phyloP scores from a whole-genome alignment of 64 coral and sea anemone species.

The Pocillopora damicornis region DNA sequence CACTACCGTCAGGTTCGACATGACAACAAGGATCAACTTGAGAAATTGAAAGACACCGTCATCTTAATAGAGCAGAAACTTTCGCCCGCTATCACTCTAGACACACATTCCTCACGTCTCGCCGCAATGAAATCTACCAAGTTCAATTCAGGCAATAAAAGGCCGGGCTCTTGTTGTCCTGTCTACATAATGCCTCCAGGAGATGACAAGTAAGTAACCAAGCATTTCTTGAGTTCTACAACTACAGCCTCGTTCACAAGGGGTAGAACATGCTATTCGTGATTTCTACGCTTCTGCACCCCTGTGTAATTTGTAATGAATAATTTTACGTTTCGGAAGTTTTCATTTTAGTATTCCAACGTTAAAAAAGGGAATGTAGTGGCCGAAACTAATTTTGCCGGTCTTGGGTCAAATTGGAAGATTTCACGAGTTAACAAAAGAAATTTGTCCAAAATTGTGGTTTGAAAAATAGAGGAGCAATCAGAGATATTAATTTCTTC shows the following conservation, averaged over 20 bases:
- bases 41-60: conserved; percentile 74
- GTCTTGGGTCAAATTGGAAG: too few species aligned
- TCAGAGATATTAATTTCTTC: too few species aligned
- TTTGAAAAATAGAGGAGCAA: too few species aligned
- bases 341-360: too few species aligned
- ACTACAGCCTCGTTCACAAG: not conserved
- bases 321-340: too few species aligned
- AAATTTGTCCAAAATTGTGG: too few species aligned
- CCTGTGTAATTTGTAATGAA: too few species aligned
- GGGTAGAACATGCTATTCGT: too few species aligned
- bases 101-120: conserved; percentile 67
- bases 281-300: too few species aligned
- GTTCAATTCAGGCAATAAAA: conserved; percentile 35
- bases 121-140: conserved; percentile 81
- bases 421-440: too few species aligned
- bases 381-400: too few species aligned
- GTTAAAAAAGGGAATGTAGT: too few species aligned
- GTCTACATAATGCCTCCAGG: conserved; percentile 75
- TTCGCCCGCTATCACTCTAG: conserved; percentile 58
- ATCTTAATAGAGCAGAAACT: conserved; percentile 86
- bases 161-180: conserved; percentile 42
- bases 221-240: not conserved
- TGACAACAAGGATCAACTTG: conserved; percentile 91
- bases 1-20: conserved; percentile 71
- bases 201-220: conserved; percentile 71